Evolutionary conservation across 2,113 vertebrate species (phyloP).

Genomic region (Callorhinus ursinus): DNA sequence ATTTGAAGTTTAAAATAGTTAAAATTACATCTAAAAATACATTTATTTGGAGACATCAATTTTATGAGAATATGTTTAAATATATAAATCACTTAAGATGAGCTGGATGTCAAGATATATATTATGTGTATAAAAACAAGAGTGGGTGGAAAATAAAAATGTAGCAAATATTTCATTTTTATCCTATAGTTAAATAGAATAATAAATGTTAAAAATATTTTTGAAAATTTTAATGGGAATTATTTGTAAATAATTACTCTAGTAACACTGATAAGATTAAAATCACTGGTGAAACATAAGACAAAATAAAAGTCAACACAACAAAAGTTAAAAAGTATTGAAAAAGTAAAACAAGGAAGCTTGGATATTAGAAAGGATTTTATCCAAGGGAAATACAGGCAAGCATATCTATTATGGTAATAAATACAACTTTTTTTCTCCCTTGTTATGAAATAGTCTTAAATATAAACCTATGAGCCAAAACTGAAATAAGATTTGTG

Average conservation of each 20-base stretch:
- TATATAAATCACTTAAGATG: background rate
- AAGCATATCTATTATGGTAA: background rate
- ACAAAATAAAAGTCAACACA: background rate
- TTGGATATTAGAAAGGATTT: background rate
- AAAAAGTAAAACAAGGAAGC: background rate
- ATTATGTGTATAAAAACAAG: background rate
- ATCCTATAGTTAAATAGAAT: background rate
- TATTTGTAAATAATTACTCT: background rate
- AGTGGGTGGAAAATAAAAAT: background rate
- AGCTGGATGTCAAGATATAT: background rate
- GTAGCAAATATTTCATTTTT: background rate
- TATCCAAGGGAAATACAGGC: background rate
- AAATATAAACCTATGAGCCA: background rate
- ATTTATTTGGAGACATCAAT: background rate
- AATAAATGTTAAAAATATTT: background rate
- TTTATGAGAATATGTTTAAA: background rate
- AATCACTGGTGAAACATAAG: background rate
- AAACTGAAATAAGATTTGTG: background rate
- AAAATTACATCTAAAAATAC: background rate
- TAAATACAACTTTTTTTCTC: background rate
- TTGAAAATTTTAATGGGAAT: background rate
- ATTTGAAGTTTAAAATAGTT: background rate
- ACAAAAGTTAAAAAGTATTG: background rate
- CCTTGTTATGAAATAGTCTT: background rate
- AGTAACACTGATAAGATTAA: background rate